Percentiles rank a stretch among this genome's conserved stretches.
Evolutionary conservation across 2,797 vertebrate species (phyloP).

Genomic region (Spondyliosoma cantharus): DNA sequence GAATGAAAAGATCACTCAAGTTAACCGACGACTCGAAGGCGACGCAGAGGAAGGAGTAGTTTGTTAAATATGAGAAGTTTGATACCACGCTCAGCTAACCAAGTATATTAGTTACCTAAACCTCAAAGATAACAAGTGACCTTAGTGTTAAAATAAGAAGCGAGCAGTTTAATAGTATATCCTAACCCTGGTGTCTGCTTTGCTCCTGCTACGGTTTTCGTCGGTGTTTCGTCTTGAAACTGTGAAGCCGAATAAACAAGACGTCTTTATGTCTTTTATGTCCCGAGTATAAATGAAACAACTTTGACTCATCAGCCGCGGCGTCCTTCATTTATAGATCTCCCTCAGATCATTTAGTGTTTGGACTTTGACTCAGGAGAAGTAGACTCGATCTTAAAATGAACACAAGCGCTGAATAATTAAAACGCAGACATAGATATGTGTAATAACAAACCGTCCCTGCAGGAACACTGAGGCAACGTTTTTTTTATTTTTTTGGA

Average conservation of each 20-base stretch:
- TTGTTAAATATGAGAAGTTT: neutral
- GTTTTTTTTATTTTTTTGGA: constrained; percentile 23
- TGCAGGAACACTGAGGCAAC: constrained; percentile 4
- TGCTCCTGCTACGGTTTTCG: too few species aligned
- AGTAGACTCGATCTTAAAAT: constrained; percentile 21
- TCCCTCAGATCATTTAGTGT: neutral
- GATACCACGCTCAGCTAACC: neutral
- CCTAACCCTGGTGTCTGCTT: too few species aligned
- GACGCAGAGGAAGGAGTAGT: neutral
- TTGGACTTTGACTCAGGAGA: neutral
- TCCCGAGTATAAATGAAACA: constrained; percentile 4
- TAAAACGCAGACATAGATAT: constrained; percentile 28
- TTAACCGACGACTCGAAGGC: neutral
- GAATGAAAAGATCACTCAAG: constrained; percentile 4
- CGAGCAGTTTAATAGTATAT: too few species aligned
- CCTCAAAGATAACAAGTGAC: too few species aligned
- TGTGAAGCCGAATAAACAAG: neutral
- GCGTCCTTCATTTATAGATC: constrained; percentile 17
- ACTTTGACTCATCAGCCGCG: constrained; percentile 23
- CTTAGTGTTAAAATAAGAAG: too few species aligned
- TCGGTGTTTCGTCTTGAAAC: neutral
- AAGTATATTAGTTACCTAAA: too few species aligned
- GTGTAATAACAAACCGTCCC: constrained; percentile 25
- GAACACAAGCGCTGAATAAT: constrained; percentile 27
- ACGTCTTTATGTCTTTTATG: constrained; percentile 1